A percentile compares a stretch with the other conserved stretches of the same genome.
These are phyloP conservation scores for Mionectes macconnelli DNA, from an alignment of 2,113 vertebrate genomes.

Conservation along the genomic window DNA sequence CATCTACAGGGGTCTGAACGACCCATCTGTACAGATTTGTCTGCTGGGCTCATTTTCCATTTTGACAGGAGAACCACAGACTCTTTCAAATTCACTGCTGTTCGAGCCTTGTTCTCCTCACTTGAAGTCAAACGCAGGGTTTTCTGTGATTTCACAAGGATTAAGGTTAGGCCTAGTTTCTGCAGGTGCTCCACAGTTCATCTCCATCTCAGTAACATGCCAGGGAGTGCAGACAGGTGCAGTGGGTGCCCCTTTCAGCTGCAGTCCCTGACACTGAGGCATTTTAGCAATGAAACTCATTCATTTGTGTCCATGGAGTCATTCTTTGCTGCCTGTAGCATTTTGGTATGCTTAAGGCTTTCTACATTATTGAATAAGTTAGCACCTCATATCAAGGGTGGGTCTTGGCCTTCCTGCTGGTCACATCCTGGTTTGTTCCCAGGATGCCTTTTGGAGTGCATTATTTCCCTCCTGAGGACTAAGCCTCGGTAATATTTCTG, in stretches of 20 bases:
- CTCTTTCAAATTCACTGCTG: neutral
- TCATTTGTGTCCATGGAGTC: neutral
- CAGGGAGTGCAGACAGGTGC: neutral
- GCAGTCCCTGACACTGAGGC: neutral
- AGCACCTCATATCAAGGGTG: neutral
- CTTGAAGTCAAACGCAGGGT: neutral
- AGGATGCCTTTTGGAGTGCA: neutral
- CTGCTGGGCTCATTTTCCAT: neutral
- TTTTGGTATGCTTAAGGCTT: neutral
- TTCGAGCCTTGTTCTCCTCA: neutral
- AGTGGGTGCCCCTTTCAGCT: neutral
- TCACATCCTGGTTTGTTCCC: neutral
- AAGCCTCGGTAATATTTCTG: neutral
- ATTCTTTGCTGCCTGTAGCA: fast-evolving
- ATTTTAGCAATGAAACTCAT: neutral
- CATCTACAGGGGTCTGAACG: neutral
- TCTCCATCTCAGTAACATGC: neutral
- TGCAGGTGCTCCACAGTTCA: neutral
- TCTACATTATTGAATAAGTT: neutral
- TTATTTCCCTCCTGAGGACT: neutral
- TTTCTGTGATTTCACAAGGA: neutral
- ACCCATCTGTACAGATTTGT: neutral
- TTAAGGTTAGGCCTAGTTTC: neutral
- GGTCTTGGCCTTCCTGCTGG: neutral
- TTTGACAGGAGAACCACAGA: neutral